Base-by-base conservation (phyloP, 2,797 vertebrate species). In the Gallirallus australis region DNA sequence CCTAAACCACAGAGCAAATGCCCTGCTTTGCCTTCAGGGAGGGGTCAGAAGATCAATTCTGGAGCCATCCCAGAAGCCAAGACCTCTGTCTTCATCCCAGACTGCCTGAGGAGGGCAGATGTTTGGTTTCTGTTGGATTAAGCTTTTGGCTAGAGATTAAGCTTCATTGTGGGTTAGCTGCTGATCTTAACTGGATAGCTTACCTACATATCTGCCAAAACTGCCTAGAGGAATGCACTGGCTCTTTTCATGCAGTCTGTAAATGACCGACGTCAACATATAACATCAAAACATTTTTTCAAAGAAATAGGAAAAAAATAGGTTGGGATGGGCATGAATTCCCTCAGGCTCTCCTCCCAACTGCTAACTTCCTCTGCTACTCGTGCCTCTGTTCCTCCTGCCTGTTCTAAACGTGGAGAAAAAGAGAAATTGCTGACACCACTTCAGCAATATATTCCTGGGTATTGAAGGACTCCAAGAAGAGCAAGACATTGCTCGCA, bases 91-190 rank as follows among this genome's bases (percentile, higher is more conserved):
- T 96, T 42, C 77, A 80, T 78, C 79, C 45, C 47, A 59, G 64
- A 15, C 11, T 48, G 63, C 59, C 52, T 0, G 0, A 91, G 82
- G 79, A 93, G 47, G 66, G 85, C 89, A 96, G 87, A 95, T 91
- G 73, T 91, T 96, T 90, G 18, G 11, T 91, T 96, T 94, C 69
- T 93, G 81, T 95, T 91, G 82, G 80, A 96, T 93, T 91, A 89
- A 95, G 70, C 72, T 95, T 96, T 95, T 94, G 94, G 73, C 82
- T 90, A 63, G 73, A 86, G 70, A 86, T 94, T 66, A 86, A 82
- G 80, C 40, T 93, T 86, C 90, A 63, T 69, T 79, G 77, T 95
- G 93, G 85, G 82, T 89, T 94, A 94, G 70, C 80, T 90, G 94
- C 82, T 91, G 85, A 90, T 96, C 52, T 82, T 96, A 80, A 86